These are phyloP conservation scores for Hoplodrina blanda DNA, from an alignment of 2,888 invertebrate species.

Conservation along the genomic window DNA sequence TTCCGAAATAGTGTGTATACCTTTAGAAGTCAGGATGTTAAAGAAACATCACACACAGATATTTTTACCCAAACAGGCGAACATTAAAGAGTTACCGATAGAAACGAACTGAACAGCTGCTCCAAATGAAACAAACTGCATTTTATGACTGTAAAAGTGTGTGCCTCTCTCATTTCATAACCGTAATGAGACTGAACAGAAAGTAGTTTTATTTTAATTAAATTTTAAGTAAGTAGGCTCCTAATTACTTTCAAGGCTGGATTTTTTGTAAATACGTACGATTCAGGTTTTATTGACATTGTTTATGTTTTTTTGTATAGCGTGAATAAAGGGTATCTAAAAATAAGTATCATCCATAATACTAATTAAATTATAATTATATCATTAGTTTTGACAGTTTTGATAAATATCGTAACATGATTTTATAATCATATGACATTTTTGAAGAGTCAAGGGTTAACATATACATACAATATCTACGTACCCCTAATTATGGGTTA, in stretches of 20 bases:
- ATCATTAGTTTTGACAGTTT: no score
- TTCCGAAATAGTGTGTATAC: constrained; percentile 12
- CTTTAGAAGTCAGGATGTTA: constrained; percentile 61
- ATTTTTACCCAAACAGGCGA: constrained; percentile 78
- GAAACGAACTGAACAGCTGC: constrained; percentile 74
- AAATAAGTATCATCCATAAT: no score
- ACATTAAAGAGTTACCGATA: constrained; percentile 79
- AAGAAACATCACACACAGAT: constrained; percentile 76
- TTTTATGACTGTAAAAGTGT: constrained; percentile 64
- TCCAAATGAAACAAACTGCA: constrained; percentile 69
- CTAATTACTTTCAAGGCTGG: constrained; percentile 52
- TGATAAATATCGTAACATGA: no score
- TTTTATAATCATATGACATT: no score
- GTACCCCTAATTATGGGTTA: no score
- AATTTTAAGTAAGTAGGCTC: constrained; percentile 1
- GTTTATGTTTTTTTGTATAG: neutral
- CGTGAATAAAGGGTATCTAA: no score
- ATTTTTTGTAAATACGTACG: constrained; percentile 31
- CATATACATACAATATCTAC: no score
- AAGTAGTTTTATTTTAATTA: constrained; percentile 58
- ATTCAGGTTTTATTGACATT: constrained; percentile 27
- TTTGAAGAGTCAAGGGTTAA: no score
- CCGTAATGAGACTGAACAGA: constrained; percentile 47
- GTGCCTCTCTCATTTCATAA: constrained; percentile 56
- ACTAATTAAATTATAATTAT: no score